phyloP scores from a whole-genome alignment of 2,888 invertebrate species.

The Byasa hedistus region DNA sequence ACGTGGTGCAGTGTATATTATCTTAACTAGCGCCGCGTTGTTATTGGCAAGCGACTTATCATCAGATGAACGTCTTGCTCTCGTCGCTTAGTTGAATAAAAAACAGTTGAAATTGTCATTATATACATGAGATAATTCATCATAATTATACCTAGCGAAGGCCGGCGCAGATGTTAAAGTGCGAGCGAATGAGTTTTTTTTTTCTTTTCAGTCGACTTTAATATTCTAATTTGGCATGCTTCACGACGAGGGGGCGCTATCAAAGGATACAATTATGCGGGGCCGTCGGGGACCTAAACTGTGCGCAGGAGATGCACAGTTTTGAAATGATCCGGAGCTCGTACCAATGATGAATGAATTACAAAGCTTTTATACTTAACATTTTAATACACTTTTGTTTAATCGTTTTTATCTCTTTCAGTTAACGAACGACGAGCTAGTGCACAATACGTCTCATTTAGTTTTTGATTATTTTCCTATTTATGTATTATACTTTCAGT shows the following conservation, averaged over 20 bases:
- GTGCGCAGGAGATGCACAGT: slow-evolving; percentile 8
- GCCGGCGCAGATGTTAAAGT: slow-evolving; percentile 50
- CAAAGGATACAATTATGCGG: slow-evolving; percentile 50
- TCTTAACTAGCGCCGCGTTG: no score
- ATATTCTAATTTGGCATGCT: slow-evolving; percentile 38
- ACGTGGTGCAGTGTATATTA: no score
- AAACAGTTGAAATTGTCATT: neutral
- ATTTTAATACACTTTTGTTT: neutral
- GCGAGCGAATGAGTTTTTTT: slow-evolving; percentile 37
- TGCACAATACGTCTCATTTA: no score
- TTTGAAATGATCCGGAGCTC: neutral
- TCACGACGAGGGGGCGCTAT: slow-evolving; percentile 43
- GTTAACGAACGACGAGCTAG: no score
- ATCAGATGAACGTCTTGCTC: no score
- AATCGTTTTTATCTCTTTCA: neutral
- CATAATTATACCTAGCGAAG: slow-evolving; percentile 12
- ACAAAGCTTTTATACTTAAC: neutral
- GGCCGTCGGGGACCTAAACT: slow-evolving; percentile 27
- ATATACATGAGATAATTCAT: neutral
- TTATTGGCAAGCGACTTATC: no score
- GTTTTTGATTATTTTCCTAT: no score
- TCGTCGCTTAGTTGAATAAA: no score
- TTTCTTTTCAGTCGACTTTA: slow-evolving; percentile 38
- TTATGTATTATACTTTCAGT: no score
- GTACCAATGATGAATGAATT: slow-evolving; percentile 3